A percentile compares a stretch with the other conserved stretches of the same genome.
Conservation (phyloP, 2,113 vertebrate species). For the Sturnira hondurensis region DNA sequence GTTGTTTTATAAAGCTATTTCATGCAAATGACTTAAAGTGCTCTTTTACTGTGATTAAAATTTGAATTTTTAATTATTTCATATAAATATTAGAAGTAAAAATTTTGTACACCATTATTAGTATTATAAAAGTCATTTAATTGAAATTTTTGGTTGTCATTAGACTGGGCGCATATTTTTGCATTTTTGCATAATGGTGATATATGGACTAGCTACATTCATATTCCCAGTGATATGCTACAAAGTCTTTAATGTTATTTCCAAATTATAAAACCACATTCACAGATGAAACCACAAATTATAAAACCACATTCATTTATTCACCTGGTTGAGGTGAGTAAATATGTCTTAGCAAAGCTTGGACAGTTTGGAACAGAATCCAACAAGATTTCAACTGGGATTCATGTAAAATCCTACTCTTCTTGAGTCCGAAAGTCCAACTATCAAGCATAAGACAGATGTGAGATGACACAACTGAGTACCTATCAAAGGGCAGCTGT, state of each 20-base stretch:
- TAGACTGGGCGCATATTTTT: not conserved
- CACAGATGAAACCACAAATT: not conserved
- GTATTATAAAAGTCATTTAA: not conserved
- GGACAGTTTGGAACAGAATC: not conserved
- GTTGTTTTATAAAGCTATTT: not conserved
- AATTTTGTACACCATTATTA: not conserved
- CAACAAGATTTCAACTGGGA: not conserved
- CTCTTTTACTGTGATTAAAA: not conserved
- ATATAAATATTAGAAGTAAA: not conserved
- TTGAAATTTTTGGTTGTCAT: not conserved
- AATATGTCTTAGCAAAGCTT: not conserved
- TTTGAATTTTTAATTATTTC: not conserved
- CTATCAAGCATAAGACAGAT: not conserved
- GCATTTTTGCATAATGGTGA: not conserved
- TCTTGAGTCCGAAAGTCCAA: not conserved
- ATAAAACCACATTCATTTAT: not conserved
- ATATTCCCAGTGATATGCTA: not conserved
- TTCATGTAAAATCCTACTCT: not conserved
- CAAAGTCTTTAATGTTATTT: not conserved
- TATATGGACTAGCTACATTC: not conserved
- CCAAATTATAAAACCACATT: not conserved
- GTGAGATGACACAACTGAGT: not conserved
- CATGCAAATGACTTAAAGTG: not conserved
- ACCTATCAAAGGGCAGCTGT: not conserved
- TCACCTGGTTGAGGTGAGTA: not conserved